phyloP scores from a whole-genome alignment of 2,113 vertebrate genomes.

The Raja brachyura region DNA sequence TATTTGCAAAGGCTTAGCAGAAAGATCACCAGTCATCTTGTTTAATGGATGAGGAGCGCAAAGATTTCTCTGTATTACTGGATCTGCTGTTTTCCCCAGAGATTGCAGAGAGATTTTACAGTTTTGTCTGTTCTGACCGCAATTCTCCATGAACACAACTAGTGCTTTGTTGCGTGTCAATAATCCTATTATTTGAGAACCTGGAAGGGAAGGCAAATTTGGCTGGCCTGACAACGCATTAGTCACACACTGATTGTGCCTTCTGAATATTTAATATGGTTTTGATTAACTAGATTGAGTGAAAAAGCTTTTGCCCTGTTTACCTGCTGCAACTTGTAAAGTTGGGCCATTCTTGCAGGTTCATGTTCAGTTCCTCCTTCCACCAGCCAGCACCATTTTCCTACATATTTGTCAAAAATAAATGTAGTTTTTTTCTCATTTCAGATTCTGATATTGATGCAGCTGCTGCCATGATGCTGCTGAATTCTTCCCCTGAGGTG shows the following conservation, averaged over 20 bases:
- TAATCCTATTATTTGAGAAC: constrained; percentile 24
- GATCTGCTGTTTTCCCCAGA: constrained; percentile 9
- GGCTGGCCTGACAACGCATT: constrained; percentile 1
- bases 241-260: neutral
- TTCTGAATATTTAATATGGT: constrained; percentile 27
- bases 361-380: neutral
- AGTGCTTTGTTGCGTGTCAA: constrained; percentile 20
- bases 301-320: neutral
- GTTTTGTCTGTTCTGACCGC: neutral
- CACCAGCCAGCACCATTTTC: neutral
- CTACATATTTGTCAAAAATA: constrained; percentile 31
- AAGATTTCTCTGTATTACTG: constrained; percentile 41
- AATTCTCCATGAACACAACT: neutral
- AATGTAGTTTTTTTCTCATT: constrained; percentile 57
- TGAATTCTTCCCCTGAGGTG: constrained; percentile 75
- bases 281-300: neutral
- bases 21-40: neutral
- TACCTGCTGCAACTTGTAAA: neutral
- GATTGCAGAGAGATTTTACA: neutral
- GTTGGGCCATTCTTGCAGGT: neutral
- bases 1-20: neutral
- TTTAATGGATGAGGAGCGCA: constrained; percentile 49
- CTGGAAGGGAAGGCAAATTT: neutral
- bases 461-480: constrained; percentile 77
- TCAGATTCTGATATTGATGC: constrained; percentile 75